Evolutionary conservation across 2,888 invertebrate genomes (phyloP), one percentile per base, ranked within the genome.

Genomic region (Apeira syringaria): DNA sequence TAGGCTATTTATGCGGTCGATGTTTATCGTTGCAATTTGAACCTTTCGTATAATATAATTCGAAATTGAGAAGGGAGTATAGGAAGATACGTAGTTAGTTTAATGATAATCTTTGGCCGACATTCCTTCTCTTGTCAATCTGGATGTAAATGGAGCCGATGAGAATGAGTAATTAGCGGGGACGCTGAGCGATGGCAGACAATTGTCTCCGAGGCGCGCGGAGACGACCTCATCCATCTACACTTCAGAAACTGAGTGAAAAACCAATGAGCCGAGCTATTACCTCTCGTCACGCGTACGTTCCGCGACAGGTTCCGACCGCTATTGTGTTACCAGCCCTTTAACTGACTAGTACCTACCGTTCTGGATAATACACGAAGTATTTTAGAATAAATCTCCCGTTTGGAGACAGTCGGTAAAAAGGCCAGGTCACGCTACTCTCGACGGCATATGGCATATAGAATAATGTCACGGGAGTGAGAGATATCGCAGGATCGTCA

Each of bases 111-210:
- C 69, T 69, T 68, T 65, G 55, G 66, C 60, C 73, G 61, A 63
- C 70, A 70, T 44, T 34, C 45, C 42, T 73, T 68, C 72, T 71
- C 65, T 70, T 70, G 73, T 78, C 78, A 76, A 85, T 82, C 64
- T 72, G 78, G 83, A 82, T 83, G 86, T 77, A 85, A 87, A 87
- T 83, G 82, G 75, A 76, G 76, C 81, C 73, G 76, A 82, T 76
- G 78, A 74, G 85, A 82, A 83, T 85, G 82, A 85, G 81, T 86
- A 88, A 88, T 89, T 88, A 88, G 86, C 61, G 76, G 59, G 64
- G 88, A 86, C 88, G 81, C 78, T 85, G 88, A 88, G 80, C 76
- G 85, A 88, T 88, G 68, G 73, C 67, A 76, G 78, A 82, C 86
- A 77, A 87, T 87, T 83, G 86, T 87, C 84, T 80, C 66, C 65